Evolutionary conservation across 1,140 invertebrate species (phyloP).

Genomic region (Pseudobourletiella spinata): DNA sequence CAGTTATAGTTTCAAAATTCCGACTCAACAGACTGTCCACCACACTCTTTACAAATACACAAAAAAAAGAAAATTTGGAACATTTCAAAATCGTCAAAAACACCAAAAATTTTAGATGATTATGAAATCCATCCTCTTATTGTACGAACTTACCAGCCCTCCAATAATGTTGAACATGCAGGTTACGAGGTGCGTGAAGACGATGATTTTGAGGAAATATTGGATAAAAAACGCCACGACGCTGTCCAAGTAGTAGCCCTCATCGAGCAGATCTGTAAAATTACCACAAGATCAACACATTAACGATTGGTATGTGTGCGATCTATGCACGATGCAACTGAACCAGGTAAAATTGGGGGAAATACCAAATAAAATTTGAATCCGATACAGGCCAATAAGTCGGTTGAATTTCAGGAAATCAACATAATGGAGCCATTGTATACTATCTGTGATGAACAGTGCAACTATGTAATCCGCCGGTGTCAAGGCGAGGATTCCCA

Average conservation of each 20-base stretch:
- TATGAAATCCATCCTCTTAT: background rate
- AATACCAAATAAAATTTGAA: background rate
- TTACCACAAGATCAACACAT: too few relatives aligned
- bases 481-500: conserved; percentile 11
- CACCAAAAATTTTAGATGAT: background rate
- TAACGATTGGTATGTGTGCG: background rate
- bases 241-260: too few relatives aligned
- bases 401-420: conserved; percentile 11
- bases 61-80: too few relatives aligned
- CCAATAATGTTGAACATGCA: too few relatives aligned
- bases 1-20: background rate
- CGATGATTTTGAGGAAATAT: too few relatives aligned
- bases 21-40: background rate
- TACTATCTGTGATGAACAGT: background rate
- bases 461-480: conserved; percentile 18
- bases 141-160: too few relatives aligned
- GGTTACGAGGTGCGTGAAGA: too few relatives aligned
- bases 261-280: too few relatives aligned
- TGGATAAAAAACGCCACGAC: too few relatives aligned
- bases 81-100: too few relatives aligned
- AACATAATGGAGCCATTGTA: background rate
- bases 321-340: conserved; percentile 14
- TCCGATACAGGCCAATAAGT: conserved; percentile 6
- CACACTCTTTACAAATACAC: background rate
- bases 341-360: background rate